Evolutionary conservation across 2,797 vertebrate genomes (phyloP), one percentile per base, ranked within the genome.

Genomic region (Sebastes itinus): DNA sequence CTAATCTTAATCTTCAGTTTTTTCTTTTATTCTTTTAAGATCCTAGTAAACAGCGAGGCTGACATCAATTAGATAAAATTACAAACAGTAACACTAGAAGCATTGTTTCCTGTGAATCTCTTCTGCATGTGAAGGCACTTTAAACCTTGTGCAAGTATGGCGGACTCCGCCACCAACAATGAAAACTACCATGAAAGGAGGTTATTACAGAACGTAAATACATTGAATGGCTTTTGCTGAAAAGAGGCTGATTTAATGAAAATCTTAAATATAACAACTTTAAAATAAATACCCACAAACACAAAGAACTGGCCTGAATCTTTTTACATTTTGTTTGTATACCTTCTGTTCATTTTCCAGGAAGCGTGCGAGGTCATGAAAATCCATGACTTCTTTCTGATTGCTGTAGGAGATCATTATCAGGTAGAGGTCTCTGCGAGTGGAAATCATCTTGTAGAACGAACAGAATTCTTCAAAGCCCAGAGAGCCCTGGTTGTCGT

Each of bases 401-500:
- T 97, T 96, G 89, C 98, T 99, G 94, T 99, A 98, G 90, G 97
- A 96, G 88, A 99, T 96, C 97, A 99, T 94, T 16, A 99, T 96
- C 84, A 99, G 94, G 88, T 99, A 99, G 71, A 99, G 96, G 82
- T 99, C 98, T 7, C 97, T 95, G 14, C 98, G 96, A 0, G 98
- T 99, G 3, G 98, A 99, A 95, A 99, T 99, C 97, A 97, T 97
- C 94, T 99, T 99, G 84, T 99, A 99, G 95, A 99, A 99, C 8
- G 96, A 94, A 13, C 97, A 99, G 94, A 99, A 99, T 87, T 99
- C 98, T 20, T 98, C 98, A 1, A 99, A 99, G 75, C 94, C 97
- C 85, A 99, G 93, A 0, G 95, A 97, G 9, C 98, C 98, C 91
- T 99, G 98, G 86, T 97, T 97, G 23, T 97, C 97, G 14, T 99